Evolutionary conservation across 2,888 invertebrate genomes (phyloP).

Genomic region (Folsomia candida): DNA sequence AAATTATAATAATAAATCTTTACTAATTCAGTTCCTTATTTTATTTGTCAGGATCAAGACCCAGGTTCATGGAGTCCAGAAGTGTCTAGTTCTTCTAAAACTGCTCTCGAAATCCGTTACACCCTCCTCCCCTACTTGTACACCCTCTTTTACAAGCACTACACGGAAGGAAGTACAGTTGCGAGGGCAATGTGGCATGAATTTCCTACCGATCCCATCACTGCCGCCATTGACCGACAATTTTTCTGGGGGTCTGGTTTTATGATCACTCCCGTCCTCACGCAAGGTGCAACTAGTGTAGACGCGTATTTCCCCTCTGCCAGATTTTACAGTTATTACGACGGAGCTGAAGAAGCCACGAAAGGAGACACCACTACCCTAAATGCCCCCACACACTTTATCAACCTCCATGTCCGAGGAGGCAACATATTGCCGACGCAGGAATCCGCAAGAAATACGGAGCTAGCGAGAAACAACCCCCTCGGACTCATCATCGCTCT

Average conservation of each 20-base stretch:
- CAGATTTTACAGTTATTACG: slow-evolving; percentile 66
- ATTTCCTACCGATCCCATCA: slow-evolving; percentile 62
- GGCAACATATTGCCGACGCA: slow-evolving; percentile 71
- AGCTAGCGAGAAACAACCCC: slow-evolving; percentile 60
- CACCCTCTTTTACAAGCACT: slow-evolving; percentile 60
- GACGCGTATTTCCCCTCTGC: slow-evolving; percentile 65
- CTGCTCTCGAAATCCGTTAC: slow-evolving; percentile 53
- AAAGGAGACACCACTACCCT: slow-evolving; percentile 57
- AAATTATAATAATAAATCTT: no score
- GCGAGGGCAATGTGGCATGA: slow-evolving; percentile 65
- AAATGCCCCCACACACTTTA: slow-evolving; percentile 63
- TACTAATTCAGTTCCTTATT: not conserved
- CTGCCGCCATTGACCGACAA: slow-evolving; percentile 69
- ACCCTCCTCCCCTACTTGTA: slow-evolving; percentile 57
- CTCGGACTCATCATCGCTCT: slow-evolving; percentile 66
- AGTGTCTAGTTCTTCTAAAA: slow-evolving; percentile 42
- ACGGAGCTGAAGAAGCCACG: slow-evolving; percentile 48
- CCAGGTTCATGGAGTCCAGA: slow-evolving; percentile 39
- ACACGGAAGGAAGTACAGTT: slow-evolving; percentile 70
- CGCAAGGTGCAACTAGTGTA: slow-evolving; percentile 55
- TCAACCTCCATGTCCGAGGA: slow-evolving; percentile 66
- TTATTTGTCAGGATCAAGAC: slow-evolving; percentile 44
- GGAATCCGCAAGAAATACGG: slow-evolving; percentile 64
- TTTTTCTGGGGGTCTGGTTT: slow-evolving; percentile 75
- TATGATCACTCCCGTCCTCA: slow-evolving; percentile 70